Percentiles rank a stretch among this genome's conserved stretches.
These are phyloP conservation scores for Eucidaris tribuloides DNA, from an alignment of 35 echinoderm and acorn worm species.

Conservation along the genomic window DNA sequence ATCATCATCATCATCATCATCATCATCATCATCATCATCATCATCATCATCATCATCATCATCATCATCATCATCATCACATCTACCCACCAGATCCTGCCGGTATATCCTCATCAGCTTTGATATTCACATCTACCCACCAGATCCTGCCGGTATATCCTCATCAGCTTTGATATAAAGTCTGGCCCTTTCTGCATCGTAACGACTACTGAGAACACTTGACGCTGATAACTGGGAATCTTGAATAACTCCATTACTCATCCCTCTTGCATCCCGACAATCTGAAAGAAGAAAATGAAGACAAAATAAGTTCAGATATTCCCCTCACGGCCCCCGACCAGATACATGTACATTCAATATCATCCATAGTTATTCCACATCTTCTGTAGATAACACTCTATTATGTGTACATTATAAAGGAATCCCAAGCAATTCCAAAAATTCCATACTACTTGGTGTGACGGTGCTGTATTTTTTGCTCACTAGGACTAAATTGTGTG, in stretches of 20 bases:
- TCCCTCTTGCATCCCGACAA: constrained; percentile 61
- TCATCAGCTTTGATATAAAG: constrained; percentile 39
- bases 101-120: constrained; percentile 35
- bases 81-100: constrained; percentile 56
- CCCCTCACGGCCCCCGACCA: too few relatives aligned
- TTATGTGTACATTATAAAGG: too few relatives aligned
- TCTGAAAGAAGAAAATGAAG: too few relatives aligned
- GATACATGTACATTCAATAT: too few relatives aligned
- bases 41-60: not conserved
- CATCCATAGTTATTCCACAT: too few relatives aligned
- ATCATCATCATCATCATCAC: constrained; percentile 1
- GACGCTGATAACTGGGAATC: constrained; percentile 66
- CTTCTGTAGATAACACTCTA: too few relatives aligned
- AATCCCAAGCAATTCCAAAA: too few relatives aligned
- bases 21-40: constrained; percentile 1
- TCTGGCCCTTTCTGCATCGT: constrained; percentile 53
- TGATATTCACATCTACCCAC: constrained; percentile 23
- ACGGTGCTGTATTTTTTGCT: too few relatives aligned
- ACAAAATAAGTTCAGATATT: too few relatives aligned
- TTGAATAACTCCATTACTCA: constrained; percentile 69
- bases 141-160: too few relatives aligned
- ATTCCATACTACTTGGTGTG: too few relatives aligned
- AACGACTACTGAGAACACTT: constrained; percentile 1
- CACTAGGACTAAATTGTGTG: too few relatives aligned
- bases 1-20: not conserved